These are phyloP conservation scores for Amphiduros pacificus DNA, from an alignment of 2,888 invertebrate species.

Conservation along the genomic window DNA sequence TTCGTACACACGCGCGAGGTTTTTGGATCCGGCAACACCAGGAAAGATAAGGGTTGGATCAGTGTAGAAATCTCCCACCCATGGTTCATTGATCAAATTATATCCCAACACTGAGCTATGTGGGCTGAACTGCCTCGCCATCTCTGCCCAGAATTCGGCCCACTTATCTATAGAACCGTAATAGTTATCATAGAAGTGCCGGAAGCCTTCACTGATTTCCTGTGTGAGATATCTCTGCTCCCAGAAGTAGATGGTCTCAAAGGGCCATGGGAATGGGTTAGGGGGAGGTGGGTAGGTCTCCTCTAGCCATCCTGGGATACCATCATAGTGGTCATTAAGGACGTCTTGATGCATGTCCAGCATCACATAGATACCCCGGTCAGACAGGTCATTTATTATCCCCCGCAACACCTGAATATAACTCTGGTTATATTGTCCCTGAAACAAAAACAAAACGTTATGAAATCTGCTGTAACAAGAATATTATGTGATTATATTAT, in stretches of 20 bases:
- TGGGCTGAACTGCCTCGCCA: slow-evolving; percentile 30
- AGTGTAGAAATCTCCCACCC: slow-evolving; percentile 31
- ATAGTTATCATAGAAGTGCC: slow-evolving; percentile 37
- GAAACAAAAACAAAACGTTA: too few relatives aligned
- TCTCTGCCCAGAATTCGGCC: slow-evolving; percentile 34
- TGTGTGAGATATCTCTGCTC: slow-evolving; percentile 36
- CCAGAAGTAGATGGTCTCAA: slow-evolving; percentile 27
- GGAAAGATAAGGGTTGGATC: slow-evolving; percentile 29
- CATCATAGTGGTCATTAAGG: slow-evolving; percentile 35
- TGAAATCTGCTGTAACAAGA: too few relatives aligned
- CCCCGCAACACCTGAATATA: slow-evolving; percentile 19
- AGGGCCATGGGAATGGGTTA: slow-evolving; percentile 37
- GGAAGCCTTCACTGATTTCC: slow-evolving; percentile 35
- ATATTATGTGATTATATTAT: too few relatives aligned
- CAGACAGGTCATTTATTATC: background rate
- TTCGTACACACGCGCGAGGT: slow-evolving; percentile 34
- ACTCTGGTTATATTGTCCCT: slow-evolving; percentile 27
- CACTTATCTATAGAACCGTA: slow-evolving; percentile 28
- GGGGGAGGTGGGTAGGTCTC: slow-evolving; percentile 34
- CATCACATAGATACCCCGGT: slow-evolving; percentile 36
- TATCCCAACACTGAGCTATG: slow-evolving; percentile 35
- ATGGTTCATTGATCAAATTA: slow-evolving; percentile 41
- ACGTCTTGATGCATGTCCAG: slow-evolving; percentile 43
- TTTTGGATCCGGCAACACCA: slow-evolving; percentile 33
- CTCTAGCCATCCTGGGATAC: slow-evolving; percentile 37